Percentiles rank a stretch among this genome's conserved stretches.
phyloP scores from a whole-genome alignment of 2,113 vertebrate species.

The Ginglymostoma cirratum region DNA sequence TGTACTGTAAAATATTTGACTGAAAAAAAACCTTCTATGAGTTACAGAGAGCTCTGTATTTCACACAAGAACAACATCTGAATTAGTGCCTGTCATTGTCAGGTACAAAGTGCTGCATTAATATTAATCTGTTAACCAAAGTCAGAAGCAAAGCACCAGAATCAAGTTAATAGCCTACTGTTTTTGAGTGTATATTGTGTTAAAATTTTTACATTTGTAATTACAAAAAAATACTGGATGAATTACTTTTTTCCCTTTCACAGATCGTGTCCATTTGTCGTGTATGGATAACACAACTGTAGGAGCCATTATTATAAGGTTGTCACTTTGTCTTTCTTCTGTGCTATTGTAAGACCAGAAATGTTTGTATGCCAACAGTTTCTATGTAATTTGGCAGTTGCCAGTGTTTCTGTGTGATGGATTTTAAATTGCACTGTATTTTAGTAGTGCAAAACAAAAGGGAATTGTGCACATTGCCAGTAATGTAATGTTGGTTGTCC shows the following conservation, averaged over 20 bases:
- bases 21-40: slow-evolving; percentile 54
- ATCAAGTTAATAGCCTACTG: slow-evolving; percentile 60
- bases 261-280: slow-evolving; percentile 42
- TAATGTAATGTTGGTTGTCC: slow-evolving; percentile 51
- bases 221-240: slow-evolving; percentile 51
- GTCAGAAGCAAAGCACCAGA: slow-evolving; percentile 81
- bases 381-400: slow-evolving; percentile 35
- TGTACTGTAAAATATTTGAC: slow-evolving; percentile 62
- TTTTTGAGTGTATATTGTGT: slow-evolving; percentile 75
- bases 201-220: slow-evolving; percentile 86
- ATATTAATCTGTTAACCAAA: slow-evolving; percentile 91
- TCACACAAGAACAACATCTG: slow-evolving; percentile 68
- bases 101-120: slow-evolving; percentile 73
- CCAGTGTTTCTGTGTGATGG: slow-evolving; percentile 45
- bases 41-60: slow-evolving; percentile 59
- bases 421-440: slow-evolving; percentile 46
- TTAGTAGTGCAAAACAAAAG: slow-evolving; percentile 38
- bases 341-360: slow-evolving; percentile 35
- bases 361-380: slow-evolving; percentile 53
- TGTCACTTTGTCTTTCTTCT: slow-evolving; percentile 38
- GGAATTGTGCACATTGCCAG: slow-evolving; percentile 42
- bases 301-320: slow-evolving; percentile 13
- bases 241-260: slow-evolving; percentile 46
- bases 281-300: slow-evolving; percentile 21
- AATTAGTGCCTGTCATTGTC: slow-evolving; percentile 61